Conservation (phyloP, 2,888 invertebrate species). For the Ecdyonurus torrentis region DNA sequence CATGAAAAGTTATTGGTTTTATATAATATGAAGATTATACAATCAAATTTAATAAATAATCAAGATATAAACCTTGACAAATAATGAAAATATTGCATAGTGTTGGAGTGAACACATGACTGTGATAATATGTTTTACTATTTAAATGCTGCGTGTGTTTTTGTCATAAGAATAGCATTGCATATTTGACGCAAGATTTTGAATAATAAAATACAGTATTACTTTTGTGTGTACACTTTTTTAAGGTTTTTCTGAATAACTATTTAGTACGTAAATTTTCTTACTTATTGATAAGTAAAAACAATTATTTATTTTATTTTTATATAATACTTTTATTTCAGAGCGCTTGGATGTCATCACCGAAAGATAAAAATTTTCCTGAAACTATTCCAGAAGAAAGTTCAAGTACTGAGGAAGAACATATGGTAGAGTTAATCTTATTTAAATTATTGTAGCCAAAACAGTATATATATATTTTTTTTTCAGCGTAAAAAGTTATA, state of each 20-base stretch:
- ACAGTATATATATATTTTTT: not conserved
- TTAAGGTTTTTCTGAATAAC: too few species aligned
- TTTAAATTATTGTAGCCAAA: not conserved
- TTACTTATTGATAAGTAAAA: too few species aligned
- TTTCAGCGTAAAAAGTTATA: not conserved
- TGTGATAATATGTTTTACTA: too few species aligned
- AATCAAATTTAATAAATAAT: not conserved
- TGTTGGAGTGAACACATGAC: too few species aligned
- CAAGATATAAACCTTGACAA: not conserved
- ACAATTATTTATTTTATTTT: too few species aligned
- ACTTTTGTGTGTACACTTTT: too few species aligned
- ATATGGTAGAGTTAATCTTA: conserved; percentile 41
- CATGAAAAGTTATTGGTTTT: too few species aligned
- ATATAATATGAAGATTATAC: too few species aligned
- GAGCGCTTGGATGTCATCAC: conserved; percentile 65
- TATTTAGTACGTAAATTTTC: too few species aligned
- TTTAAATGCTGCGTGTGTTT: too few species aligned
- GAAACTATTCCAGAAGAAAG: conserved; percentile 89
- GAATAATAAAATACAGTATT: not conserved
- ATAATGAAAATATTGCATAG: not conserved
- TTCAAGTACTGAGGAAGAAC: conserved; percentile 82
- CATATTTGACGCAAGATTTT: too few species aligned
- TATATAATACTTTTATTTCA: conserved; percentile 20
- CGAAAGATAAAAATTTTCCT: conserved; percentile 75
- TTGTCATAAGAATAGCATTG: too few species aligned